Evolutionary conservation across 35 echinoderm and acorn worm genomes (phyloP).

Genomic region (Patiria miniata): DNA sequence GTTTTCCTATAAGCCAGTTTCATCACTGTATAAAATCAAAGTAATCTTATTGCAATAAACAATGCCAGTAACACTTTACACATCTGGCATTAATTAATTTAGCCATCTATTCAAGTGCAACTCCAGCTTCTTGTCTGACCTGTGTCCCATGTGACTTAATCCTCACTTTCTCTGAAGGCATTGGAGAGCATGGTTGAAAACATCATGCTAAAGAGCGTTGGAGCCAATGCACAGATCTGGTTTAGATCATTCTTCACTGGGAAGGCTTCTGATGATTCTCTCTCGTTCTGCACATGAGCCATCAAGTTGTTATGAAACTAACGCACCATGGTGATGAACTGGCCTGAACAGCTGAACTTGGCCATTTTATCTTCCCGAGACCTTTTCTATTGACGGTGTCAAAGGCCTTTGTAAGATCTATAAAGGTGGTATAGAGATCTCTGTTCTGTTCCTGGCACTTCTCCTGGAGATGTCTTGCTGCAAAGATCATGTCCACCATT

Average conservation of each 20-base stretch:
- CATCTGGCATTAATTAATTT: too few relatives aligned
- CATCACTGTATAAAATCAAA: too few relatives aligned
- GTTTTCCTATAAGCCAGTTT: too few relatives aligned
- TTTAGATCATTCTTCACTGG: too few relatives aligned
- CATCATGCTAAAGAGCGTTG: too few relatives aligned
- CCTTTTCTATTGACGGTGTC: constrained; percentile 32
- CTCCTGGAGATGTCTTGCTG: constrained; percentile 43
- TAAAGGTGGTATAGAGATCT: constrained; percentile 30
- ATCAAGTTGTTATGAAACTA: background rate
- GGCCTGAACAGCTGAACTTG: constrained; percentile 37
- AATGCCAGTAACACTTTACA: too few relatives aligned
- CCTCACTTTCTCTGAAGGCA: too few relatives aligned
- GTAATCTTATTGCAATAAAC: too few relatives aligned
- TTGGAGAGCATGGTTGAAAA: too few relatives aligned
- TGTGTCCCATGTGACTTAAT: background rate
- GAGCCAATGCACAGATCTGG: too few relatives aligned
- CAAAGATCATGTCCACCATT: constrained; percentile 48
- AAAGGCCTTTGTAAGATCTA: constrained; percentile 64
- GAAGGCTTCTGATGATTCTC: too few relatives aligned
- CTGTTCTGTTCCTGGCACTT: constrained; percentile 61
- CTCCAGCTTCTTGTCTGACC: background rate
- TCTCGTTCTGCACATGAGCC: background rate
- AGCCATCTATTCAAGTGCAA: too few relatives aligned
- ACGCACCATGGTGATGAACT: constrained; percentile 30
- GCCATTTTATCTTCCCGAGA: constrained; percentile 47